phyloP scores from a whole-genome alignment of 1,140 invertebrate species.

The Apis mellifera region Amel_HAv3.1 CM009934.2:2795501-2796000 shows the following conservation, averaged over 20 bases:
- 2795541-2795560: not conserved
- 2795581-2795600: not conserved
- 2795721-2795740: not conserved
- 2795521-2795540: not conserved
- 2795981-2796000: conserved; percentile 96
- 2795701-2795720: too few species aligned
- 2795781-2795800: not conserved
- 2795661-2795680: not conserved
- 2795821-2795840: not conserved
- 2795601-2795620: not conserved
- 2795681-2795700: not conserved
- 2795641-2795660: not conserved
- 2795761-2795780: not conserved
- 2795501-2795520: not conserved
- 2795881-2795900: not conserved
- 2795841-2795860: not conserved
- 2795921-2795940: conserved; percentile 82
- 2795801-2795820: too few species aligned
- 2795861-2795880: not conserved
- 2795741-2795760: not conserved
- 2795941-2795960: conserved; percentile 91
- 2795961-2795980: conserved; percentile 89
- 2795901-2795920: conserved; percentile 21
- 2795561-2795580: not conserved
- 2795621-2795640: not conserved